Percentiles rank a stretch among this genome's conserved stretches.
Evolutionary conservation across 2,888 invertebrate species (phyloP).

Genomic region (Morpho achilles): DNA sequence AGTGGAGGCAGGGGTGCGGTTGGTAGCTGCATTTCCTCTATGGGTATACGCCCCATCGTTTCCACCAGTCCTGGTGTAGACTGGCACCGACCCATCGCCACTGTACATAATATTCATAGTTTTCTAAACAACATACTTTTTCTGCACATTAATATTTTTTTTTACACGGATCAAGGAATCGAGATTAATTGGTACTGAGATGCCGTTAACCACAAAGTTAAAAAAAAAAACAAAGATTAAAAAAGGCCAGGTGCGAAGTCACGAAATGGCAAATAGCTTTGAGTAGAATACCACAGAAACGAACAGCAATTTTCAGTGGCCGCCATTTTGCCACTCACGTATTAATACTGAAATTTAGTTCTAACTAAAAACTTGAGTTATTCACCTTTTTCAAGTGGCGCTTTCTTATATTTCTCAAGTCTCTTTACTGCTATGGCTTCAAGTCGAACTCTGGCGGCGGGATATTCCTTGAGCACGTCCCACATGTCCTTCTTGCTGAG

Average conservation of each 20-base stretch:
- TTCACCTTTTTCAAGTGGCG: slow-evolving; percentile 93
- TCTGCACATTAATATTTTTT: too few relatives aligned
- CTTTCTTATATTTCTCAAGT: slow-evolving; percentile 97
- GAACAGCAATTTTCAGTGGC: too few relatives aligned
- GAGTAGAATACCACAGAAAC: too few relatives aligned
- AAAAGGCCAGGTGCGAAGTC: too few relatives aligned
- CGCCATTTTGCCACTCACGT: too few relatives aligned
- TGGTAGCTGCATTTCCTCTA: slow-evolving; percentile 81
- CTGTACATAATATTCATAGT: slow-evolving; percentile 61
- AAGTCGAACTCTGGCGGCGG: slow-evolving; percentile 94
- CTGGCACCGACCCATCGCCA: slow-evolving; percentile 96
- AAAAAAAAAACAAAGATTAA: too few relatives aligned
- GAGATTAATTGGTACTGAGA: too few relatives aligned
- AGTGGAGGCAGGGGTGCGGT: slow-evolving; percentile 59
- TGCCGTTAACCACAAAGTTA: too few relatives aligned
- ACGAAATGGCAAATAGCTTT: too few relatives aligned
- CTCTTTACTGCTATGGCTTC: slow-evolving; percentile 98
- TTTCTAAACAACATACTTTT: slow-evolving; percentile 32
- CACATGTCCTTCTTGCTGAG: slow-evolving; percentile 99
- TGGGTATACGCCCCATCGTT: slow-evolving; percentile 91
- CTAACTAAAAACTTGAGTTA: neutral
- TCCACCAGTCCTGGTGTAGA: slow-evolving; percentile 98
- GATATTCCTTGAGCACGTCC: slow-evolving; percentile 98
- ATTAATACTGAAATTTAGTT: too few relatives aligned
- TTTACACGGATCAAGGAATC: too few relatives aligned